A percentile compares a stretch with the other conserved stretches of the same genome.
Evolutionary conservation across 2,888 invertebrate species (phyloP).

Genomic region (Drosophila meridiana): DNA sequence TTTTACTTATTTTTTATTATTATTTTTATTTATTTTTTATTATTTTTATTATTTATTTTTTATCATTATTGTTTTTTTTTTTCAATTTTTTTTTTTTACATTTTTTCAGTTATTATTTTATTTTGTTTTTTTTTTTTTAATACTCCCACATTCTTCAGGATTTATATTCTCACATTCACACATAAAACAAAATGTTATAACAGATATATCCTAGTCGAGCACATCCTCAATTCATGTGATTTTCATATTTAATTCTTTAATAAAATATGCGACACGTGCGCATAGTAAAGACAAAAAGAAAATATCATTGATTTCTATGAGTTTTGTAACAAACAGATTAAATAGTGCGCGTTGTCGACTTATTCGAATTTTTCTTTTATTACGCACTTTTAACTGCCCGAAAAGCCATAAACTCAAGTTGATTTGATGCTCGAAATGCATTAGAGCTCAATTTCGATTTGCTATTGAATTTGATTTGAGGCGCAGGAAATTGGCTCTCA

Average conservation of each 20-base stretch:
- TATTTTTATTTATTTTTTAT: too few relatives aligned
- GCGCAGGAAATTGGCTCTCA: background rate
- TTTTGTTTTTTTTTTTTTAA: too few relatives aligned
- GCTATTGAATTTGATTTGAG: conserved; percentile 9
- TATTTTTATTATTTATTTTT: too few relatives aligned
- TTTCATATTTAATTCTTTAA: background rate
- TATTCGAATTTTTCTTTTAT: conserved; percentile 8
- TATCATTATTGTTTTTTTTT: too few relatives aligned
- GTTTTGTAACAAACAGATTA: background rate
- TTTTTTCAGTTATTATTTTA: too few relatives aligned
- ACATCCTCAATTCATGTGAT: too few relatives aligned
- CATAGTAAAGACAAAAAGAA: background rate
- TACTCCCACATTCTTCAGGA: too few relatives aligned
- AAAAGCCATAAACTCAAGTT: conserved; percentile 25
- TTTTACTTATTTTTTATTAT: too few relatives aligned
- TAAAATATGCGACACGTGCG: conserved; percentile 1
- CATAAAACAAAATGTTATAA: too few relatives aligned
- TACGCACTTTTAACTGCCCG: conserved; percentile 5
- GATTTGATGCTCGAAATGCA: conserved; percentile 6
- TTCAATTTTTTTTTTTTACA: too few relatives aligned
- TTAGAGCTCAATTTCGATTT: background rate
- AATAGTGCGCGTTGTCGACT: background rate
- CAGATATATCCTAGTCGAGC: background rate
- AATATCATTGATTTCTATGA: background rate
- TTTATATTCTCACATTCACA: too few relatives aligned